Evolutionary conservation across 2,797 vertebrate genomes (phyloP).

Genomic region (Artibeus jamaicensis): DNA sequence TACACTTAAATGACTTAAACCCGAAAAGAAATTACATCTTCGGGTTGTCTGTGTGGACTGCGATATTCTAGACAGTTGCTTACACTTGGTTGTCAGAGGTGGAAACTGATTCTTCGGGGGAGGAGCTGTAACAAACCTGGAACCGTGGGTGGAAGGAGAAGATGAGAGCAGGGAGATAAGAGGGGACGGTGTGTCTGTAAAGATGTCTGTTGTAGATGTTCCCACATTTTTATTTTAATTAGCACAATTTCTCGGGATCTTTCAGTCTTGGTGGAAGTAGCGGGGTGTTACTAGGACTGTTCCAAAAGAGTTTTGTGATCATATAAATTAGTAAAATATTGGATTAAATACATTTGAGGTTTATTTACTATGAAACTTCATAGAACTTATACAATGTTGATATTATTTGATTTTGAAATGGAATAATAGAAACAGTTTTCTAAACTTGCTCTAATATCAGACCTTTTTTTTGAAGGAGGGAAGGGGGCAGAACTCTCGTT

Average conservation of each 20-base stretch:
- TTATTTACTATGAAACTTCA: constrained; percentile 21
- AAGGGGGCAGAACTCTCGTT: not conserved
- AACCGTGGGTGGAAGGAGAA: not conserved
- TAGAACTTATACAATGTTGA: not conserved
- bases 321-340: not conserved
- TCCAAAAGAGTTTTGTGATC: not conserved
- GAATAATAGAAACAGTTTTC: not conserved
- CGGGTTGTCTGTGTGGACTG: not conserved
- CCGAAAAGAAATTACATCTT: not conserved
- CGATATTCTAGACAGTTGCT: not conserved
- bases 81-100: not conserved
- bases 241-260: not conserved
- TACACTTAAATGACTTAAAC: constrained; percentile 11
- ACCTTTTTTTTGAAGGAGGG: not conserved
- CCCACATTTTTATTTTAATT: not conserved
- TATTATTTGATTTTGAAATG: not conserved
- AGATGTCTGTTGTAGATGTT: not conserved
- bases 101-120: not conserved
- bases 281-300: not conserved
- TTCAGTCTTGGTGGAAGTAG: not conserved
- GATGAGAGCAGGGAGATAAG: not conserved
- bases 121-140: not conserved
- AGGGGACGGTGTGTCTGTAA: not conserved
- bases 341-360: not conserved
- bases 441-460: not conserved